phyloP scores from a whole-genome alignment of 2,113 vertebrate species.

The Hippocampus zosterae region DNA sequence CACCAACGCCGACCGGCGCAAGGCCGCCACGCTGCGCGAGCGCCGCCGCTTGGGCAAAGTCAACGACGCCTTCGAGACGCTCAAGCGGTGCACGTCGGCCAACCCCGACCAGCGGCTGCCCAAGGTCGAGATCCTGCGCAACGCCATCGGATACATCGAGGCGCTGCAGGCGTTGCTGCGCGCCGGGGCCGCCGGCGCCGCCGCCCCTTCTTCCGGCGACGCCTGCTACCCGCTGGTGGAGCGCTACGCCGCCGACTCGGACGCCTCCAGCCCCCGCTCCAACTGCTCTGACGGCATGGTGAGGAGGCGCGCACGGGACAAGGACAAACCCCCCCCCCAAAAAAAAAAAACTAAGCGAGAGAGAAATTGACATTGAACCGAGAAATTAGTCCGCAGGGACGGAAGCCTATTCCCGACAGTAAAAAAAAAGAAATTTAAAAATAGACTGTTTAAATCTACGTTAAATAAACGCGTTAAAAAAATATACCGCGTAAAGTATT shows the following conservation, averaged over 20 bases:
- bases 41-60: constrained; percentile 92
- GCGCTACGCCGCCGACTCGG: constrained; percentile 92
- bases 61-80: constrained; percentile 94
- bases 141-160: constrained; percentile 97
- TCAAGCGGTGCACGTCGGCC: constrained; percentile 91
- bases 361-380: no score
- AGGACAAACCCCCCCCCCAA: background rate
- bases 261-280: constrained; percentile 92
- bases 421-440: no score
- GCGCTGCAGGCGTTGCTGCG: constrained; percentile 91
- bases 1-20: constrained; percentile 90
- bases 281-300: constrained; percentile 98
- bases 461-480: no score
- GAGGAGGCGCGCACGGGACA: constrained; percentile 49
- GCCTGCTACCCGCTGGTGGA: constrained; percentile 82
- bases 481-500: no score
- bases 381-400: no score
- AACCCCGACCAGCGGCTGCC: constrained; percentile 96
- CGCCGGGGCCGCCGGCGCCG: constrained; percentile 53
- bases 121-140: constrained; percentile 97
- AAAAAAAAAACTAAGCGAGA: no score
- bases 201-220: constrained; percentile 72
- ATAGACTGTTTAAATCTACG: no score
- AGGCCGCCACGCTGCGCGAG: constrained; percentile 94
- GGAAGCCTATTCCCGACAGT: no score